phyloP scores from a whole-genome alignment of 2,113 vertebrate species.

The Psettodes erumei region DNA sequence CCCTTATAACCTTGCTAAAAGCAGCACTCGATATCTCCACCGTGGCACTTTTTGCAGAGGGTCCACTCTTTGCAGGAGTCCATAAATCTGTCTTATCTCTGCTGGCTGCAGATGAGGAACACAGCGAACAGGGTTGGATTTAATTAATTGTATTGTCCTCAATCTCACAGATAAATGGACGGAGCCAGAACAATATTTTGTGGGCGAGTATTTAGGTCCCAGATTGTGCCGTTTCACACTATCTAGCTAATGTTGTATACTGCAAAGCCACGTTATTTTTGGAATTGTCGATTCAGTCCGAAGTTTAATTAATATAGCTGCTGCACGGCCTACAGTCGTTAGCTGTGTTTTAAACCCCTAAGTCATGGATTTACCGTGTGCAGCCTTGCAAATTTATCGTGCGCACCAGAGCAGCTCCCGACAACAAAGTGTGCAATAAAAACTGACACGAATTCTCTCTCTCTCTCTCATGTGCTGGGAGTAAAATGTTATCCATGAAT shows the following conservation, averaged over 20 bases:
- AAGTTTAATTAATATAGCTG: constrained; percentile 37
- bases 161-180: constrained; percentile 53
- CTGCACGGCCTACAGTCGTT: constrained; percentile 24
- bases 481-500: constrained; percentile 60
- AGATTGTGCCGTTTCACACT: background rate
- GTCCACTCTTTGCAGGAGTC: constrained; percentile 38
- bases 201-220: constrained; percentile 6
- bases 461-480: constrained; percentile 35
- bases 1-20: constrained; percentile 52
- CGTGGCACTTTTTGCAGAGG: constrained; percentile 15
- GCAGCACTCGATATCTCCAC: constrained; percentile 56
- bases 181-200: constrained; percentile 33
- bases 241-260: background rate
- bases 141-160: constrained; percentile 63
- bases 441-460: constrained; percentile 53
- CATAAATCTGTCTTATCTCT: constrained; percentile 68
- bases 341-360: constrained; percentile 25
- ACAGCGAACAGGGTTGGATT: constrained; percentile 29
- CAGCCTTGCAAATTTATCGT: constrained; percentile 55
- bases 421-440: constrained; percentile 58
- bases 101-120: constrained; percentile 48
- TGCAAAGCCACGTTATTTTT: background rate
- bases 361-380: constrained; percentile 38
- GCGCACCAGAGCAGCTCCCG: constrained; percentile 45
- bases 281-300: constrained; percentile 2